phyloP scores from a whole-genome alignment of 2,888 invertebrate species.

The Monochamus alternatus region DNA sequence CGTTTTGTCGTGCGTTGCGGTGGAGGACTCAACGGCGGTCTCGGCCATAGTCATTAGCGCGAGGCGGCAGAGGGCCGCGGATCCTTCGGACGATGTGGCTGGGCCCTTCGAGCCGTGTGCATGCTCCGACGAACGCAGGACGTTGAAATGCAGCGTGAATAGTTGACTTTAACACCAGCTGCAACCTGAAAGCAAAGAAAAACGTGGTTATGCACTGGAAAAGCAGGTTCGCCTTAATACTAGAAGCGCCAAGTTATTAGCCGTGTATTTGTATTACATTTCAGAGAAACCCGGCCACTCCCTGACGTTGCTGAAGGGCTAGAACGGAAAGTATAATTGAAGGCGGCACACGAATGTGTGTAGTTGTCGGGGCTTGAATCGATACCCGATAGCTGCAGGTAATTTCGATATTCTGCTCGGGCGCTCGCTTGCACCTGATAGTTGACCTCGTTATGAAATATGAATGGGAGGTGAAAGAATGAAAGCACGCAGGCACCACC shows the following conservation, averaged over 20 bases:
- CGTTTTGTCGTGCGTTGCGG: slow-evolving; percentile 69
- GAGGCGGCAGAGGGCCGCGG: slow-evolving; percentile 71
- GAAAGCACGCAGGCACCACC: slow-evolving; percentile 42
- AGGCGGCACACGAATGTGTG: slow-evolving; percentile 57
- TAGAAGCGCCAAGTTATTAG: slow-evolving; percentile 26
- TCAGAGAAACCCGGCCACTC: slow-evolving; percentile 57
- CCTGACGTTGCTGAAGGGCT: slow-evolving; percentile 51
- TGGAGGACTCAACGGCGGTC: slow-evolving; percentile 74
- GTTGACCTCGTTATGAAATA: slow-evolving; percentile 63
- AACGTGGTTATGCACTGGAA: background rate
- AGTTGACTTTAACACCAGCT: slow-evolving; percentile 1
- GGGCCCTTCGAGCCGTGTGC: slow-evolving; percentile 54
- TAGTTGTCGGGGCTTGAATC: slow-evolving; percentile 41
- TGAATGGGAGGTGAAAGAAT: slow-evolving; percentile 55
- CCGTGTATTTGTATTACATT: slow-evolving; percentile 50
- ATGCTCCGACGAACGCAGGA: slow-evolving; percentile 54
- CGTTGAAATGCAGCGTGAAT: slow-evolving; percentile 40
- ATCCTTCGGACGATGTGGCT: slow-evolving; percentile 51
- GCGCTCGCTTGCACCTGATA: slow-evolving; percentile 59
- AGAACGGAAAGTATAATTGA: slow-evolving; percentile 53
- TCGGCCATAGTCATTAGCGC: slow-evolving; percentile 84
- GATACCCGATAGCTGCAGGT: slow-evolving; percentile 49
- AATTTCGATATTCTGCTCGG: slow-evolving; percentile 50
- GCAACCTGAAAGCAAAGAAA: slow-evolving; percentile 53
- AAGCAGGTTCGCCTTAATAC: slow-evolving; percentile 8